Percentiles rank a stretch among this genome's conserved stretches.
phyloP scores from a whole-genome alignment of 2,888 invertebrate species.

The Heliconius hortense region DNA sequence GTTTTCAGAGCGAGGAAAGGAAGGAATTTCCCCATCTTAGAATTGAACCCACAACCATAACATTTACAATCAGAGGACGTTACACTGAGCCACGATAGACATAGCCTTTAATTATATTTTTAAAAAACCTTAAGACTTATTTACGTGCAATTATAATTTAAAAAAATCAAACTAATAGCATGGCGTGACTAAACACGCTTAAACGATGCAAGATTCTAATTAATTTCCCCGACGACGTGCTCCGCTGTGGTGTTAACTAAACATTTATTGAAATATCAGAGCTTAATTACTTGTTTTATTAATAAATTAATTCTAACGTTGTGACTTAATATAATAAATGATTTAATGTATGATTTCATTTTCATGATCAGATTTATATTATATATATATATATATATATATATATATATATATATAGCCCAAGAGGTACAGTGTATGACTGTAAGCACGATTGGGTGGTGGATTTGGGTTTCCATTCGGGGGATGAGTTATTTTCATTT shows the following conservation, averaged over 20 bases:
- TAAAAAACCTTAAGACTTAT: not conserved
- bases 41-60: not conserved
- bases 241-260: constrained; percentile 8
- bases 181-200: constrained; percentile 4
- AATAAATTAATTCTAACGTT: not conserved
- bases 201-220: constrained; percentile 8
- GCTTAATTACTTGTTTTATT: not conserved
- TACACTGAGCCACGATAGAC: not conserved
- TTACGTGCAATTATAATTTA: not conserved
- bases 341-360: too few species aligned
- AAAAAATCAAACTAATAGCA: not conserved
- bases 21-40: not conserved
- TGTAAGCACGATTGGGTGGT: not conserved
- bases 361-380: too few species aligned
- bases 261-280: constrained; percentile 9
- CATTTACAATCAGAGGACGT: not conserved
- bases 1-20: too few species aligned
- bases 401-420: too few species aligned
- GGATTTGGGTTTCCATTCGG: not conserved
- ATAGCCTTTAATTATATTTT: not conserved
- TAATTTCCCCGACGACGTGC: not conserved
- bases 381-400: too few species aligned
- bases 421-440: not conserved
- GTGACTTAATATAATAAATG: not conserved
- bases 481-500: too few species aligned